phyloP scores from a whole-genome alignment of 2,888 invertebrate species.

The Subacronicta megacephala region DNA sequence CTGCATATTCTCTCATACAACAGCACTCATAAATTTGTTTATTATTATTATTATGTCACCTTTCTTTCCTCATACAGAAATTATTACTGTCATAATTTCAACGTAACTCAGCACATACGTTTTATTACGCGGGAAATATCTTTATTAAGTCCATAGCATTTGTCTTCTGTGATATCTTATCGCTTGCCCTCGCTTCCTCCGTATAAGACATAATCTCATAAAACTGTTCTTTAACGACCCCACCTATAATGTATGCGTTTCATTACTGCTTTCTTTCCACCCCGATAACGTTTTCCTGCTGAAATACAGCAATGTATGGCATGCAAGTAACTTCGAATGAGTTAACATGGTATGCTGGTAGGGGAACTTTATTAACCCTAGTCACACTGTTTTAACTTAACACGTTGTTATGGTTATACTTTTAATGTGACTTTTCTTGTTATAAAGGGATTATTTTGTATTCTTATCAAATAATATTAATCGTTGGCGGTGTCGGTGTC shows the following conservation, averaged over 20 bases:
- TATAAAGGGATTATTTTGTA: conserved; percentile 43
- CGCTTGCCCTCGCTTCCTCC: conserved; percentile 49
- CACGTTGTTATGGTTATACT: conserved; percentile 39
- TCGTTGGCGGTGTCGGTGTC: conserved; percentile 34
- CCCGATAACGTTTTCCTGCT: conserved; percentile 28
- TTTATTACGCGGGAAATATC: conserved; percentile 73
- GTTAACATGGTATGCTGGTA: conserved; percentile 26
- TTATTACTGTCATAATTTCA: conserved; percentile 74
- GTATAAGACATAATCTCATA: conserved; percentile 58
- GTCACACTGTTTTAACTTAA: conserved; percentile 56
- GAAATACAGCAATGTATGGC: conserved; percentile 47
- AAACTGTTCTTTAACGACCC: conserved; percentile 55
- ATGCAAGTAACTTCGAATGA: conserved; percentile 47
- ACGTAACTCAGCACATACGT: conserved; percentile 68
- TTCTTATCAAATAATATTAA: conserved; percentile 49
- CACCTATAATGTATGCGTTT: conserved; percentile 55
- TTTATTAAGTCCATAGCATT: conserved; percentile 79
- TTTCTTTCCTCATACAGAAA: conserved; percentile 65
- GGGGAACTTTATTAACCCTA: conserved; percentile 47
- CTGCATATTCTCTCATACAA: conserved; percentile 23
- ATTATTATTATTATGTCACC: conserved; percentile 61
- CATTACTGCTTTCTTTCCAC: conserved; percentile 47
- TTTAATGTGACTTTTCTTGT: conserved; percentile 53
- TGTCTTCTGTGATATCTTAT: conserved; percentile 70
- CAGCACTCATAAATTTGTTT: conserved; percentile 55